Base-by-base conservation (phyloP, 2,888 invertebrate species). In the Acanthosepion lycidas region DNA sequence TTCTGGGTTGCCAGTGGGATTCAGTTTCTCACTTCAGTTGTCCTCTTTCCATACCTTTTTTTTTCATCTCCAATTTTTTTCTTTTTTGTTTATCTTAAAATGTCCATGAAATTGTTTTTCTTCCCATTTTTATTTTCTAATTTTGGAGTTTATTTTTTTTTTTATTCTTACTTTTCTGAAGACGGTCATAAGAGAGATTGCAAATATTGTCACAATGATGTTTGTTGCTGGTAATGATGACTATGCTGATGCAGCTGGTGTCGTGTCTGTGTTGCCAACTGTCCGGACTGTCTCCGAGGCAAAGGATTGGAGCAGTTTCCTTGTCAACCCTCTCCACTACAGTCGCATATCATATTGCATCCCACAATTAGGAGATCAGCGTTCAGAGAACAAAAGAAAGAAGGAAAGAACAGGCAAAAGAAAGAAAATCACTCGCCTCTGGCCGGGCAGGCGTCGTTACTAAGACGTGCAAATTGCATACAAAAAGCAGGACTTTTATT, bases 271-370 rank as follows among this genome's bases (percentile, higher is more conserved):
- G 78, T 78, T 78, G 78, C 33, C 78, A 78, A 78, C 78, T 78
- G 78, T 78, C 78, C 78, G 78, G 33, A 78, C n/a, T 78, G 78
- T 78, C 78, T n/a, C n/a, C n/a, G 78, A 78, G n/a, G 78, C 33
- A 78, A 78, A n/a, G 78, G 78, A 78, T 78, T n/a, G 33, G 78
- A 33, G 78, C n/a, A n/a, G 33, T n/a, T 78, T 78, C 78, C n/a
- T 33, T 78, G 78, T 78, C 78, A 78, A 33, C 78, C 78, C n/a
- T 78, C n/a, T 78, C 78, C n/a, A 15, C n/a, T 78, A n/a, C n/a
- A 78, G 12, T 78, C 15, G n/a, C 8, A 78, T 78, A 78, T 78
- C 78, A 78, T 78, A n/a, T 78, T 33, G 78, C 78, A 33, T 78
- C 78, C n/a, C 15, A 78, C 78, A 78, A 78, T 78, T 78, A 78